Evolutionary conservation across 2,888 invertebrate species (phyloP), one percentile per base, ranked within the genome.

Genomic region (Diaperis boleti): DNA sequence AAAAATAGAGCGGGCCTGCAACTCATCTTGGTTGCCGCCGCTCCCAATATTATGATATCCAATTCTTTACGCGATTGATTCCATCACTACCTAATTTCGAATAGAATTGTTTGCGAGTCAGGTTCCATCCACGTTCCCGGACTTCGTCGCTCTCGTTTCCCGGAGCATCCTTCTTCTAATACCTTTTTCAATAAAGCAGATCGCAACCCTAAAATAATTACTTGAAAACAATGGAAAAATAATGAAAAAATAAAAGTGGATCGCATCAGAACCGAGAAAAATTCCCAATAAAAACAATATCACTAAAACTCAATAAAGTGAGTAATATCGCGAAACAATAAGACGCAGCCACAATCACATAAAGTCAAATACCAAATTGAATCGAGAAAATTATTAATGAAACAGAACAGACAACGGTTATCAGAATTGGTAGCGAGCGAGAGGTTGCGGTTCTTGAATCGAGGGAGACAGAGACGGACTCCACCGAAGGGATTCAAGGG

Each of bases 361-460:
- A 75, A 76, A 78, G 76, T 77, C 77, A 78, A 79, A 79, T 78
- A 77, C 72, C 74, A 77, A 79, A 78, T 78, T 76, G 79, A 78
- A 78, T 78, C 77, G 76, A 73, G 77, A 77, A 79, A 78, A 79
- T 79, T 79, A 78, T 79, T 78, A 79, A 79, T 78, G 78, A 78
- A 79, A 78, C 77, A 75, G 75, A 78, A 75, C 76, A 75, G 75
- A 75, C 76, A 74, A 73, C 67, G 70, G 68, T 65, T 72, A 69
- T 70, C 68, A 65, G 67, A 61, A 62, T 65, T 62, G 65, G 29
- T 31, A 45, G 5, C 3, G 60, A 62, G 39, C 22, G 62, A 60
- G 62, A 59, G 10, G 39, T 39, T 15, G 26, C 8, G 15, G 18
- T 20, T 37, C 33, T 15, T 22, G 20, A 11, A 29, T 26, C 20